These are phyloP conservation scores for Limosa lapponica DNA, from an alignment of 2,797 vertebrate species.

Conservation along the genomic window DNA sequence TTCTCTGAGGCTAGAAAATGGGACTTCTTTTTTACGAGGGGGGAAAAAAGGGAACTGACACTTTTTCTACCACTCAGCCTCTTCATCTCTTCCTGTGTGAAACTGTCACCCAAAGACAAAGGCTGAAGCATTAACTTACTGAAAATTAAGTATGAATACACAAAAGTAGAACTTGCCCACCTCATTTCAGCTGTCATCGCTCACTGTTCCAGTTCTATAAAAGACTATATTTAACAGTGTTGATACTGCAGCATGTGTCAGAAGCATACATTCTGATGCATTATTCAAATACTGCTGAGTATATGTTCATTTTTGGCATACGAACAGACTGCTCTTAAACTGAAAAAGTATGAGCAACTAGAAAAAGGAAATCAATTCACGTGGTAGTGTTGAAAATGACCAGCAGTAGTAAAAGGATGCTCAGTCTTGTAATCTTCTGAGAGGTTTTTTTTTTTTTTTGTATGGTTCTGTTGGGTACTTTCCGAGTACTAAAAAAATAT, in stretches of 20 bases:
- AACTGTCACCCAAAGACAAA: slow-evolving; percentile 33
- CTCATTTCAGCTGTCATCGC: slow-evolving; percentile 68
- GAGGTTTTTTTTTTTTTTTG: neutral
- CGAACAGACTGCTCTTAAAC: slow-evolving; percentile 30
- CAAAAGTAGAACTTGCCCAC: slow-evolving; percentile 56
- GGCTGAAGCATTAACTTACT: slow-evolving; percentile 10
- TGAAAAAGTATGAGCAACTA: neutral
- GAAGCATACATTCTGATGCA: slow-evolving; percentile 66
- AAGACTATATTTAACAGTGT: slow-evolving; percentile 68
- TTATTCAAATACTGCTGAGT: slow-evolving; percentile 67
- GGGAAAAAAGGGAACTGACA: neutral
- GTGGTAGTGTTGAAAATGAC: neutral
- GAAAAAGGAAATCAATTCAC: slow-evolving; percentile 17
- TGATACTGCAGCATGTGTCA: slow-evolving; percentile 69
- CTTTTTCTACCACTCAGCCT: neutral
- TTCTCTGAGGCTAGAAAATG: neutral
- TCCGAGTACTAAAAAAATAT: neutral
- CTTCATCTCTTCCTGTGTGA: slow-evolving; percentile 26
- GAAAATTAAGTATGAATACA: slow-evolving; percentile 50
- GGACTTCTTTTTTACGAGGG: neutral
- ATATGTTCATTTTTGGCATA: slow-evolving; percentile 45
- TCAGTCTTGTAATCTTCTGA: neutral
- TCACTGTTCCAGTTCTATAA: slow-evolving; percentile 59
- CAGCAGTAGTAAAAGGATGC: neutral
- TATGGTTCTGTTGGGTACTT: neutral